phyloP scores from a whole-genome alignment of 2,113 vertebrate species.

The rat (Rattus norvegicus) region GRCr8 NC_086033.1:97471501-97472000 shows the following conservation, averaged over 20 bases:
- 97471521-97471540: background rate
- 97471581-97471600: background rate
- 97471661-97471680: background rate
- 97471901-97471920: background rate
- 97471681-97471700: background rate
- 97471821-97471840: background rate
- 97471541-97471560: background rate
- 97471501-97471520: background rate
- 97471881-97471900: background rate
- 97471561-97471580: accelerated
- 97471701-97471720: background rate
- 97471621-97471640: background rate
- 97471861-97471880: background rate
- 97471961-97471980: background rate
- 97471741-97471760: background rate
- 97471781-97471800: background rate
- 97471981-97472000: background rate
- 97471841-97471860: background rate
- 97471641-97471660: background rate
- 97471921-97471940: background rate
- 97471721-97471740: background rate
- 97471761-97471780: background rate
- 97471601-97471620: background rate
- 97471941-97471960: background rate
- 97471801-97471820: background rate